These are phyloP conservation scores for Lasioglossum baleicum DNA, from an alignment of 1,140 invertebrate genomes.

Conservation along the genomic window DNA sequence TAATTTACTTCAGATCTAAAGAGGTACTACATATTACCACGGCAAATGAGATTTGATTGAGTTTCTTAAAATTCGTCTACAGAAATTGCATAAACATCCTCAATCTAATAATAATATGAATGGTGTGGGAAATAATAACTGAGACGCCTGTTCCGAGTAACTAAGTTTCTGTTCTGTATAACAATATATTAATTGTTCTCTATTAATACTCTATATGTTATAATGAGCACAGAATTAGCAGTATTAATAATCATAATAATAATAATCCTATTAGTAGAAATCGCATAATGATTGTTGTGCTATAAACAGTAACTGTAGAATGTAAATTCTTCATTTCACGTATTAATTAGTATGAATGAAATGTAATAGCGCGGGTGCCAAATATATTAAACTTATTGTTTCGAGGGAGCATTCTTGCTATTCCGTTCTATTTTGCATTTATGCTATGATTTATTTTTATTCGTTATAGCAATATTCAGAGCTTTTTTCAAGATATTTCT, in stretches of 20 bases:
- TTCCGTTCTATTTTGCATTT: constrained; percentile 9
- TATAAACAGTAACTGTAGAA: constrained; percentile 29
- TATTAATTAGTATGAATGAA: constrained; percentile 24
- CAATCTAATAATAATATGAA: not conserved
- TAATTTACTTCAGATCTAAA: too few relatives aligned
- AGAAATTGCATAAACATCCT: too few relatives aligned
- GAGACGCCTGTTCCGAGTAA: constrained; percentile 21
- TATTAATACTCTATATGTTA: constrained; percentile 57
- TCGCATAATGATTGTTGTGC: constrained; percentile 24
- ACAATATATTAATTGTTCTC: constrained; percentile 64
- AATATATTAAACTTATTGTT: constrained; percentile 24
- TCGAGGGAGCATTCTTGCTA: constrained; percentile 8
- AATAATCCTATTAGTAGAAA: constrained; percentile 52
- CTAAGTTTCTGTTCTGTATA: constrained; percentile 51
- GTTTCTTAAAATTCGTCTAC: too few relatives aligned
- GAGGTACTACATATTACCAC: too few relatives aligned
- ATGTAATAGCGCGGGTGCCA: constrained; percentile 26
- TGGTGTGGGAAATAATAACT: constrained; percentile 33
- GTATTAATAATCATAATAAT: constrained; percentile 36
- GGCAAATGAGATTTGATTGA: too few relatives aligned
- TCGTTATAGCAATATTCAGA: constrained; percentile 5
- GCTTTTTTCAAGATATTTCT: constrained; percentile 6
- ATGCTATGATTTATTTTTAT: constrained; percentile 10
- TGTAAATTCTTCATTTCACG: constrained; percentile 30
- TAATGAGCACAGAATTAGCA: constrained; percentile 58